Conservation (phyloP, 2,888 invertebrate species). For the Scaptodrosophila latifasciaeformis region DNA sequence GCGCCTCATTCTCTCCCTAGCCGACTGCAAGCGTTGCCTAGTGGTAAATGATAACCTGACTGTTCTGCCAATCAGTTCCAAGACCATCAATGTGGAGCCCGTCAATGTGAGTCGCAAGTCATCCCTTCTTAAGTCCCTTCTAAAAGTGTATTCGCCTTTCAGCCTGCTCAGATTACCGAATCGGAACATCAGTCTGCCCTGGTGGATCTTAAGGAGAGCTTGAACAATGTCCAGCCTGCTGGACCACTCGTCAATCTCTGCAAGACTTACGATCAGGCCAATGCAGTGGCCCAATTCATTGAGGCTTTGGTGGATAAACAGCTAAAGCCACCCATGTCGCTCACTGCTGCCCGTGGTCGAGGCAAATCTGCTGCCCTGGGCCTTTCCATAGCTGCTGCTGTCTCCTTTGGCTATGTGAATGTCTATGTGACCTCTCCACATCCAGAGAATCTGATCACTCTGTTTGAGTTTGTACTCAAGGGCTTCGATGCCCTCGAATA, state of each 20-base stretch:
- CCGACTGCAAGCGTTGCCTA: constrained; percentile 90
- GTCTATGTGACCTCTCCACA: constrained; percentile 98
- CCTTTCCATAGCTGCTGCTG: constrained; percentile 89
- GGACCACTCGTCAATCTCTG: constrained; percentile 91
- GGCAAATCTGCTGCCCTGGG: constrained; percentile 99
- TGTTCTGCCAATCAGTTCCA: constrained; percentile 93
- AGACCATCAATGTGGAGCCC: constrained; percentile 87
- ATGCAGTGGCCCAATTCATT: constrained; percentile 92
- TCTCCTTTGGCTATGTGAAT: constrained; percentile 88
- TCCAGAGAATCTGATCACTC: constrained; percentile 97
- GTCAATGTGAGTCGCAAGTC: constrained; percentile 78
- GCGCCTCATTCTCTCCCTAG: constrained; percentile 91
- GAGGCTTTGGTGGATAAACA: constrained; percentile 96
- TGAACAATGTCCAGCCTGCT: constrained; percentile 93
- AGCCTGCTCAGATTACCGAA: constrained; percentile 69
- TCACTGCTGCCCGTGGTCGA: constrained; percentile 97
- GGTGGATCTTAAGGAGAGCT: constrained; percentile 84
- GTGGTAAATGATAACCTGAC: constrained; percentile 96
- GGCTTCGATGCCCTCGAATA: constrained; percentile 95
- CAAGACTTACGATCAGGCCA: constrained; percentile 94
- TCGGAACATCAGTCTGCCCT: constrained; percentile 79
- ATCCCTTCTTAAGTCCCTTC: neutral
- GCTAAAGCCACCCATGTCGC: constrained; percentile 89
- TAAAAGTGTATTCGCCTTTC: constrained; percentile 4
- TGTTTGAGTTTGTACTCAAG: constrained; percentile 97